Conservation (phyloP, 2,113 vertebrate species). For the Aspidoscelis tigris region DNA sequence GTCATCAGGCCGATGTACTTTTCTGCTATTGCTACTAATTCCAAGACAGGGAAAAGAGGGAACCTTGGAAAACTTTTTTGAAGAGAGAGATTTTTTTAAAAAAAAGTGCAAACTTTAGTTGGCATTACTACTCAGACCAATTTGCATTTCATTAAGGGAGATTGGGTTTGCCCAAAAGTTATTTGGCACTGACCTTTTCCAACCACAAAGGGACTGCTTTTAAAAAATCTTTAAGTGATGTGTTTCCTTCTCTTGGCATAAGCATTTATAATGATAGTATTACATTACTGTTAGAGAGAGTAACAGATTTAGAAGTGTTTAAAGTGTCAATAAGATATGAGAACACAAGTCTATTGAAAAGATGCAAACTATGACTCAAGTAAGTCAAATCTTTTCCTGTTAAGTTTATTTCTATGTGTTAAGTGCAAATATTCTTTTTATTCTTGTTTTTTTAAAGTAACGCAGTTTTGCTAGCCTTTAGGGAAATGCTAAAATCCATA, state of each 20-base stretch:
- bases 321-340: slow-evolving; percentile 6
- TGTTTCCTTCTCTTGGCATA: slow-evolving; percentile 6
- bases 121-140: slow-evolving; percentile 56
- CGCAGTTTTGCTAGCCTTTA: too few species aligned
- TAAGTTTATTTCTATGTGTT: neutral
- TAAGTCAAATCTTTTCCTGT: neutral
- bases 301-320: slow-evolving; percentile 4
- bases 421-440: neutral
- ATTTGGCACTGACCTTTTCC: slow-evolving; percentile 56
- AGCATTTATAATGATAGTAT: slow-evolving; percentile 9
- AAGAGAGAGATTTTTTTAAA: neutral
- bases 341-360: neutral
- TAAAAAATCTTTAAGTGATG: slow-evolving; percentile 29
- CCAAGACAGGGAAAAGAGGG: slow-evolving; percentile 26
- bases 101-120: slow-evolving; percentile 33
- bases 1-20: slow-evolving; percentile 32
- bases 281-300: slow-evolving; percentile 8
- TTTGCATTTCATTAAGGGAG: slow-evolving; percentile 65
- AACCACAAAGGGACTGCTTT: slow-evolving; percentile 55
- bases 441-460: too few species aligned
- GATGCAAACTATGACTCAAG: neutral
- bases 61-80: slow-evolving; percentile 33
- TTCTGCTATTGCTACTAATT: slow-evolving; percentile 46
- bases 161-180: slow-evolving; percentile 64
- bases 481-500: too few species aligned